Evolutionary conservation across 2,888 invertebrate genomes (phyloP).

Genomic region (Drosophila austrosaltans): DNA sequence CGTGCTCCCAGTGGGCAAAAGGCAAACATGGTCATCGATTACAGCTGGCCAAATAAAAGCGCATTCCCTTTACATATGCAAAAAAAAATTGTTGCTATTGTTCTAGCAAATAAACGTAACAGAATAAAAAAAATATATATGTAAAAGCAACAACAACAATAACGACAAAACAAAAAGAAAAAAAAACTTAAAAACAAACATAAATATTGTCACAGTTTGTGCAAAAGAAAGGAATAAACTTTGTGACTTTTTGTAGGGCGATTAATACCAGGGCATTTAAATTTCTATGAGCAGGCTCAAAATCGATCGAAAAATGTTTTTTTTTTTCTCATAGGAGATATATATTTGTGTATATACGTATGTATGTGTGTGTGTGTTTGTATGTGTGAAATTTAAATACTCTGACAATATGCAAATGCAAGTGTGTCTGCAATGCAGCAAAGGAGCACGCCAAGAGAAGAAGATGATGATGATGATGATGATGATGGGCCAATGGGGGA

Average conservation of each 20-base stretch:
- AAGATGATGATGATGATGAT: background rate
- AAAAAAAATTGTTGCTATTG: background rate
- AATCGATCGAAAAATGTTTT: conserved; percentile 33
- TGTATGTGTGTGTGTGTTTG: conserved; percentile 8
- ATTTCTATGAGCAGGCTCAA: conserved; percentile 28
- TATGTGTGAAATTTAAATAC: conserved; percentile 21
- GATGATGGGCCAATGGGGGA: background rate
- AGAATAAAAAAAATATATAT: background rate
- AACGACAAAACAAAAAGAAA: background rate
- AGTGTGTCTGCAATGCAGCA: conserved; percentile 76
- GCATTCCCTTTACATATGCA: conserved; percentile 15
- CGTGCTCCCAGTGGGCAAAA: background rate
- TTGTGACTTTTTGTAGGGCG: conserved; percentile 18
- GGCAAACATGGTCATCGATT: conserved; percentile 18
- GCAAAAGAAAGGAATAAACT: conserved; percentile 5
- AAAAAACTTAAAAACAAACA: background rate
- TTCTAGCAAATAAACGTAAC: conserved; percentile 14
- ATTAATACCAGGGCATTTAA: conserved; percentile 19
- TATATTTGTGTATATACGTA: conserved; percentile 41
- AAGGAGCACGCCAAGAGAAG: conserved; percentile 42
- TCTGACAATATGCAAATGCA: conserved; percentile 70
- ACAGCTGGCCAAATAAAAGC: conserved; percentile 19
- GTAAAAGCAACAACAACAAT: background rate
- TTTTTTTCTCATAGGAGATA: conserved; percentile 9
- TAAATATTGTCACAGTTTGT: conserved; percentile 25